Evolutionary conservation across 2,797 vertebrate genomes (phyloP), one percentile per base, ranked within the genome.

Genomic region (Sebastes vulpes): DNA sequence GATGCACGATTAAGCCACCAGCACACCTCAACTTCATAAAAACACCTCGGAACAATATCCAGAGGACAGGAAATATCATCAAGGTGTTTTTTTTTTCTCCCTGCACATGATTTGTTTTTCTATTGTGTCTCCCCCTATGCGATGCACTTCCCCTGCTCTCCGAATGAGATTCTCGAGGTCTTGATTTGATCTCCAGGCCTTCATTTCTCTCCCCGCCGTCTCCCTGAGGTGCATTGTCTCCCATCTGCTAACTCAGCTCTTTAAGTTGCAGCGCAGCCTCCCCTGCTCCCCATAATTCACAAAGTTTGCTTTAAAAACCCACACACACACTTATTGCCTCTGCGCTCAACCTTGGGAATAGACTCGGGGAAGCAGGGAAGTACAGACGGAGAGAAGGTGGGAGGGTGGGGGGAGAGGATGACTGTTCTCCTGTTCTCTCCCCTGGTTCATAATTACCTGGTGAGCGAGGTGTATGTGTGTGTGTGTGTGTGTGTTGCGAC

Each of bases 401-500:
- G 77, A 52, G 65, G 53, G 71, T 4, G 9, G 73, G 67, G 73
- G 73, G 75, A 83, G 75, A 75, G 65, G 84, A 87, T 83, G 80
- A 83, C 77, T 93, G 76, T 73, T 89, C 85, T 85, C 70, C 80
- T 85, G 82, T 88, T 91, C 75, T 79, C 53, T 90, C 75, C 79
- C 85, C 42, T 57, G 77, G 83, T 91, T 92, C 81, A 54, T 94
- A 94, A 94, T 95, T 94, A 94, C 89, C 93, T 80, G 85, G 81
- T 90, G 73, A 88, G 77, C 32, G 52, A 79, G 65, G 78, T 82
- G 46, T 76, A 68, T 70, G 68, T 66, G 73, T 77, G 53, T 81
- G 35, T 67, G 61, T 66, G 79, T 75, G 48, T 78, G 71, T 65
- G 42, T 56, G 38, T 59, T 72, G 79, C 65, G 77, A 88, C 82